Conservation (phyloP, 2,113 vertebrate species). For the Oostethus manadensis region DNA sequence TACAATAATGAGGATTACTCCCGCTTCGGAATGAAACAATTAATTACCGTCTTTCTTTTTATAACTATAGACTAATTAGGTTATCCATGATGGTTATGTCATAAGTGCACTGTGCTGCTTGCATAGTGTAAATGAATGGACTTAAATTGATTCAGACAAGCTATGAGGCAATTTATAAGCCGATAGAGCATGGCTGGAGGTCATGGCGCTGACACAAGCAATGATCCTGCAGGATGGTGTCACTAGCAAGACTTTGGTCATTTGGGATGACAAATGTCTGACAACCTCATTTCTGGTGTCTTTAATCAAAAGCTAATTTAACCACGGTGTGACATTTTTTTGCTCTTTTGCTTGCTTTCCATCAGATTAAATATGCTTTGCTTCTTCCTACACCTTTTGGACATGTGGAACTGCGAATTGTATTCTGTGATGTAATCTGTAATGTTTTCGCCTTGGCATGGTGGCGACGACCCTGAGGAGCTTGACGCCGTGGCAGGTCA, state of each 20-base stretch:
- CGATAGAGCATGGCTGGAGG: conserved; percentile 32
- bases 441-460: no score
- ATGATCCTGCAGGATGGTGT: conserved; percentile 30
- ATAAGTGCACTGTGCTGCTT: conserved; percentile 58
- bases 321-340: conserved; percentile 7
- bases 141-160: conserved; percentile 47
- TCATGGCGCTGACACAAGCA: conserved; percentile 29
- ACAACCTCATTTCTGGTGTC: conserved; percentile 43
- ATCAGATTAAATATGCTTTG: no score
- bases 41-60: conserved; percentile 66
- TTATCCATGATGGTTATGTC: conserved; percentile 54
- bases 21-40: conserved; percentile 60
- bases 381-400: no score
- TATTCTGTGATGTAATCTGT: no score
- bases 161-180: conserved; percentile 34
- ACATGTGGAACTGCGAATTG: no score
- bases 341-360: conserved; percentile 2
- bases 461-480: no score
- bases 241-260: conserved; percentile 28
- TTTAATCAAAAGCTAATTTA: conserved; percentile 46
- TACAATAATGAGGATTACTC: conserved; percentile 51
- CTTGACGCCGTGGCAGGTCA: no score
- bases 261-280: conserved; percentile 29
- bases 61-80: conserved; percentile 67
- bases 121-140: conserved; percentile 57